Percentiles rank a stretch among this genome's conserved stretches.
These are phyloP conservation scores for Acanthaster planci DNA, from an alignment of 35 echinoderm and acorn worm species.

Conservation along the genomic window DNA sequence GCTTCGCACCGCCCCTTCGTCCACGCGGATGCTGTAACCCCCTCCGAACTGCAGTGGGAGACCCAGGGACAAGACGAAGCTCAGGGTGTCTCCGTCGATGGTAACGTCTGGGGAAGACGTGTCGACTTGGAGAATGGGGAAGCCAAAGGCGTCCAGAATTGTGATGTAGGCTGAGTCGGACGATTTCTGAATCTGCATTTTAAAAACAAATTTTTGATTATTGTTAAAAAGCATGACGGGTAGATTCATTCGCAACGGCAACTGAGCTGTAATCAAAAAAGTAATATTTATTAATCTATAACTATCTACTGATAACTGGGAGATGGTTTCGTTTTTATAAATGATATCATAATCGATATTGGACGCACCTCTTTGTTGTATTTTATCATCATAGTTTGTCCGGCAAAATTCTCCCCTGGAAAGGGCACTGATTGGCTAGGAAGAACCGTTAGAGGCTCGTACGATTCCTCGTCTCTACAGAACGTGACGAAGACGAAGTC, in stretches of 20 bases:
- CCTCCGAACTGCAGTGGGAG: constrained; percentile 13
- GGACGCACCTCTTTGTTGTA: constrained; percentile 1
- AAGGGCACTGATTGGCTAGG: not conserved
- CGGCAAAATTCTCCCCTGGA: not conserved
- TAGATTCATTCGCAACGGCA: too few species aligned
- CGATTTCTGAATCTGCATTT: not conserved
- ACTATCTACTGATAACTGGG: too few species aligned
- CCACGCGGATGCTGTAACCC: constrained; percentile 5
- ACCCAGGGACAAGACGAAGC: not conserved
- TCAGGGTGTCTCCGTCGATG: not conserved
- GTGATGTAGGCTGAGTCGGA: constrained; percentile 11
- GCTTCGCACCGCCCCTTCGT: not conserved
- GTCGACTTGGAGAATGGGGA: constrained; percentile 22
- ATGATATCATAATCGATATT: too few species aligned
- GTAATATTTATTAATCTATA: too few species aligned
- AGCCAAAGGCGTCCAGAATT: not conserved
- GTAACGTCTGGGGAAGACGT: not conserved
- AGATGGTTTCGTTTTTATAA: too few species aligned
- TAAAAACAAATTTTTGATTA: too few species aligned
- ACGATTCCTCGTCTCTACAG: not conserved
- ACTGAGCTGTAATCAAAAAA: too few species aligned
- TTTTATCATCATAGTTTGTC: not conserved
- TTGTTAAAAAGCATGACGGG: too few species aligned
- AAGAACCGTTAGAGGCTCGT: not conserved
- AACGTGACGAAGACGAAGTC: constrained; percentile 8